Percentiles rank a stretch among this genome's conserved stretches.
These are phyloP conservation scores for Chrysotoxum bicinctum DNA, from an alignment of 2,888 invertebrate species.

Conservation along the genomic window DNA sequence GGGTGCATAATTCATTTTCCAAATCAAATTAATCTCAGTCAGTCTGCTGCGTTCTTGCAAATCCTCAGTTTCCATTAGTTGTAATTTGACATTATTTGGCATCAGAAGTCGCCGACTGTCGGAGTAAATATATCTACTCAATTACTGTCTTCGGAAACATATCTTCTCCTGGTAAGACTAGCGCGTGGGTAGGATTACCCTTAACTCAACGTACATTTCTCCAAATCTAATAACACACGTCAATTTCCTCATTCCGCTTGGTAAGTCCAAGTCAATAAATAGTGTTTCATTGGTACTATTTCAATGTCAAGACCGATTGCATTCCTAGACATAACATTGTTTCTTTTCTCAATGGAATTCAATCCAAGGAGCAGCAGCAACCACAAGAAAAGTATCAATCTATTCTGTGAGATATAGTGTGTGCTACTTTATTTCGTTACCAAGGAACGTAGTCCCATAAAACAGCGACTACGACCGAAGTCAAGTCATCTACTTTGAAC, in stretches of 20 bases:
- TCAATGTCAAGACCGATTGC: constrained; percentile 70
- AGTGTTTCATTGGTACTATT: constrained; percentile 61
- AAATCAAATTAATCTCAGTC: not conserved
- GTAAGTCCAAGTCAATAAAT: constrained; percentile 59
- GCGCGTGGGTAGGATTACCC: constrained; percentile 28
- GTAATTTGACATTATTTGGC: not conserved
- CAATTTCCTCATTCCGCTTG: constrained; percentile 66
- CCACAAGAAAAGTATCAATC: constrained; percentile 42
- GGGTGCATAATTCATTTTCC: not conserved
- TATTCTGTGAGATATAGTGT: constrained; percentile 49
- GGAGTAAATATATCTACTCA: not conserved
- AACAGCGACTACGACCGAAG: constrained; percentile 7
- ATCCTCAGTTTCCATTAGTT: not conserved
- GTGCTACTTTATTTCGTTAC: constrained; percentile 64
- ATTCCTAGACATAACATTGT: constrained; percentile 37
- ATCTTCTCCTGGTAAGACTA: not conserved
- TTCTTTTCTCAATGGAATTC: constrained; percentile 34
- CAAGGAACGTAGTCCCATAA: not conserved
- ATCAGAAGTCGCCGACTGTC: constrained; percentile 6
- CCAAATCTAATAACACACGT: constrained; percentile 58
- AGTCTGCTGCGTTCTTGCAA: not conserved
- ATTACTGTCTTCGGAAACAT: constrained; percentile 34
- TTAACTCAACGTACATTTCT: not conserved
- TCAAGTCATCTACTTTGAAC: constrained; percentile 40
- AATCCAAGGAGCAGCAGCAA: not conserved